Conservation (phyloP, 2,888 invertebrate genomes). For the Thelaira solivaga region DNA sequence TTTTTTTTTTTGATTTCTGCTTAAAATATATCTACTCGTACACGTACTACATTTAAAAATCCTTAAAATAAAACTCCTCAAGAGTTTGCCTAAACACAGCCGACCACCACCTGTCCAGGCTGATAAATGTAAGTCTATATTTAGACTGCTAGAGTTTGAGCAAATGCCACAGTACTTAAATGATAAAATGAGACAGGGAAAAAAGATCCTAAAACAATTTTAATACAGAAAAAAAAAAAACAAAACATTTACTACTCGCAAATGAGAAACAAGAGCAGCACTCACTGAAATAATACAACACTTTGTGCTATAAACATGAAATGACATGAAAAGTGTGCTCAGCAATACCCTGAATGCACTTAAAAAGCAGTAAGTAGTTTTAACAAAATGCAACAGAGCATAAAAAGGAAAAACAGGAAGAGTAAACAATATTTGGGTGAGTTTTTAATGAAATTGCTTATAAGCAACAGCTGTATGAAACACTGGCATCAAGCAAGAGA, state of each 20-base stretch:
- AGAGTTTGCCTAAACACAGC: neutral
- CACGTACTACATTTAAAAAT: neutral
- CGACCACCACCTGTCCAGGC: conserved; percentile 58
- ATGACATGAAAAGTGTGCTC: conserved; percentile 58
- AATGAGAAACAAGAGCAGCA: conserved; percentile 12
- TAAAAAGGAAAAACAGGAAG: conserved; percentile 23
- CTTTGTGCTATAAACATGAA: conserved; percentile 41
- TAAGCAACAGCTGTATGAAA: conserved; percentile 37
- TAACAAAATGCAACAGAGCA: conserved; percentile 44
- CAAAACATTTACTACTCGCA: neutral
- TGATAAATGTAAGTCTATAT: conserved; percentile 55
- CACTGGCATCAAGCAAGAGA: neutral
- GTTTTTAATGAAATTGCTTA: neutral
- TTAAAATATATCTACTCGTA: neutral
- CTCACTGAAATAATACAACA: neutral
- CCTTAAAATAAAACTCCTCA: conserved; percentile 17
- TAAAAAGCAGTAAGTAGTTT: neutral
- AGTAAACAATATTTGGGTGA: conserved; percentile 6
- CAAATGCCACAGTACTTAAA: conserved; percentile 37
- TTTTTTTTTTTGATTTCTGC: neutral
- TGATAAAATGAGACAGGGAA: conserved; percentile 13
- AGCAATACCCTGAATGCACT: neutral
- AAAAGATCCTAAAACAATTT: conserved; percentile 53
- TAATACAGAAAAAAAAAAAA: neutral
- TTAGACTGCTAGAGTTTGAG: conserved; percentile 53